Base-by-base conservation (phyloP, 2,797 vertebrate genomes). In the Syngnathus acus region DNA sequence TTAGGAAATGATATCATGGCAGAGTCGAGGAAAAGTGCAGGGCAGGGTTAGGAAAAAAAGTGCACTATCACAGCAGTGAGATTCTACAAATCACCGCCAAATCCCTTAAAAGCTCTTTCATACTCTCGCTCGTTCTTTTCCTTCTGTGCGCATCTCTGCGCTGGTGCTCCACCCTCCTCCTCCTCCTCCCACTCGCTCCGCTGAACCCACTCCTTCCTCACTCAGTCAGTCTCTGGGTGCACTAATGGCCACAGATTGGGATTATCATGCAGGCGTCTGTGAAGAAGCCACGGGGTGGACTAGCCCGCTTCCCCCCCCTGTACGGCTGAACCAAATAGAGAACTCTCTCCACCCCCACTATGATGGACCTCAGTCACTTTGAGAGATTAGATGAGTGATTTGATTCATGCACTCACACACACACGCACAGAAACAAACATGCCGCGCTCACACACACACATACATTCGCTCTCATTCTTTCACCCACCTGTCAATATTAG, bases 211-310 rank as follows among this genome's bases (percentile, higher is more conserved):
- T 54, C 73, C 75, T 73, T 75, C 74, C 83, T 76, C 71, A 26
- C 81, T 78, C 70, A 45, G 79, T 78, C 70, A 40, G 61, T 80
- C 86, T 81, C 69, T 77, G 81, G 7, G 71, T 47, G 72, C 87
- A 86, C 85, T 91, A 91, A 91, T 91, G 89, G 90, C 77, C 84
- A 86, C 88, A 91, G 90, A 91, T 90, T 91, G 90, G 89, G 90
- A 92, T 92, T 92, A 92, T 88, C 85, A 88, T 87, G 73, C 77
- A 86, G 76, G 82, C 80, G 82, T 87, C 83, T 87, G 85, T 89
- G 84, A 89, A 90, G 87, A 85, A 88, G 88, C 86, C 86, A 80
- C 75, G 74, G 82, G 79, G 82, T 88, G 80, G 82, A 88, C 78
- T 60, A 70, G 74, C 72, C 65, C 72, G 66, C 72, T 65, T 47